Conservation (phyloP, 2,113 vertebrate genomes). For the Limanda limanda region DNA sequence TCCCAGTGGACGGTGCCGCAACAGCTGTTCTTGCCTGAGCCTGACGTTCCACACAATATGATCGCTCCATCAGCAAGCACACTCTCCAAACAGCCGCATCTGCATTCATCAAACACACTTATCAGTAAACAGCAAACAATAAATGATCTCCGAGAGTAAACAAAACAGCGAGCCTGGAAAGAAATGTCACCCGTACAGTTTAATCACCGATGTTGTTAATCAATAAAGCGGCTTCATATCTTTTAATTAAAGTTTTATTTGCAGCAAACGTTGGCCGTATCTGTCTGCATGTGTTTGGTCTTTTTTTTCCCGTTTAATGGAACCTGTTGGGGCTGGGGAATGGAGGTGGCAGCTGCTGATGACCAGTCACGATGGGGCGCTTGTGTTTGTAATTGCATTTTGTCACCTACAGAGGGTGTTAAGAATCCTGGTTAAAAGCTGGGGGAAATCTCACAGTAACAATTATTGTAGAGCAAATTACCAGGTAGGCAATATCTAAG, state of each 20-base stretch:
- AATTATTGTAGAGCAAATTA: conserved; percentile 97
- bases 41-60: conserved; percentile 94
- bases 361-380: conserved; percentile 83
- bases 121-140: conserved; percentile 95
- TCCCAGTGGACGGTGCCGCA: conserved; percentile 91
- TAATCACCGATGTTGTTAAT: conserved; percentile 94
- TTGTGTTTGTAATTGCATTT: conserved; percentile 97
- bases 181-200: conserved; percentile 84
- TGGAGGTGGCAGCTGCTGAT: conserved; percentile 88
- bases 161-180: conserved; percentile 82
- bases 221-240: conserved; percentile 91
- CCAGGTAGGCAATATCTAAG: conserved; percentile 94
- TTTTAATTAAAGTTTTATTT: conserved; percentile 94
- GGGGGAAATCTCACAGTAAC: conserved; percentile 90
- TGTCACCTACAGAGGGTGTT: conserved; percentile 99
- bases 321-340: conserved; percentile 81
- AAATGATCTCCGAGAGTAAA: conserved; percentile 92
- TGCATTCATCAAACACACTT: conserved; percentile 96
- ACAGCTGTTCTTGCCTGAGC: conserved; percentile 96
- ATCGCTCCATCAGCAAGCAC: conserved; percentile 94
- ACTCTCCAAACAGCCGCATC: conserved; percentile 89
- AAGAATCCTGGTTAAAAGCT: conserved; percentile 95
- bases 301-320: conserved; percentile 77
- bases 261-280: conserved; percentile 86
- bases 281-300: conserved; percentile 75